Conservation (phyloP, 2,113 vertebrate genomes). For the Ammodytes dubius region DNA sequence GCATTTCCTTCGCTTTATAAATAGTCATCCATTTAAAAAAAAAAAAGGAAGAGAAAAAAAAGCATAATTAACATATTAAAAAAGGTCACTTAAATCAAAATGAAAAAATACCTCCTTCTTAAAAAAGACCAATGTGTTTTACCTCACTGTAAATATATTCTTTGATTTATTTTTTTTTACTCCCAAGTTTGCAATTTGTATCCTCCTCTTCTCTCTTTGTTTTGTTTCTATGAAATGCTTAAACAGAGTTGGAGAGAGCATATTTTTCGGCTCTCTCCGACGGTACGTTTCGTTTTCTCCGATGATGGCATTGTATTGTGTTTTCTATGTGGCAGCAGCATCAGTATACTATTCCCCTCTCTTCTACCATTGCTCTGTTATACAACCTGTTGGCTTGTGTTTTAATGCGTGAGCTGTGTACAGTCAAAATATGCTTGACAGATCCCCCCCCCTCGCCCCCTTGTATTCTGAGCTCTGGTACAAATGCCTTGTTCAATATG, state of each 20-base stretch:
- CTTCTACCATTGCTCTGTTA: slow-evolving; percentile 71
- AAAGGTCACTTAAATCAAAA: slow-evolving; percentile 78
- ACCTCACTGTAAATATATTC: slow-evolving; percentile 87
- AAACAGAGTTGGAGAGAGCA: slow-evolving; percentile 63
- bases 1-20: slow-evolving; percentile 76
- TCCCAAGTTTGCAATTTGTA: slow-evolving; percentile 73
- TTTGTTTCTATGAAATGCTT: slow-evolving; percentile 85
- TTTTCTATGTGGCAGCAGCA: slow-evolving; percentile 70
- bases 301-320: slow-evolving; percentile 77
- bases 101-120: slow-evolving; percentile 84
- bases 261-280: slow-evolving; percentile 63
- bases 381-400: slow-evolving; percentile 68
- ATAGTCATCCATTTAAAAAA: slow-evolving; percentile 58
- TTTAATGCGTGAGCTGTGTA: slow-evolving; percentile 76
- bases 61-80: slow-evolving; percentile 71
- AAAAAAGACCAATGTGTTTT: slow-evolving; percentile 87
- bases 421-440: slow-evolving; percentile 79
- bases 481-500: slow-evolving; percentile 79
- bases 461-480: slow-evolving; percentile 71
- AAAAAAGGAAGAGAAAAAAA: slow-evolving; percentile 29
- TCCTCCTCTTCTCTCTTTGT: slow-evolving; percentile 38
- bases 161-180: slow-evolving; percentile 84
- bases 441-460: slow-evolving; percentile 69
- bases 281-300: slow-evolving; percentile 69
- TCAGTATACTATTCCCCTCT: slow-evolving; percentile 68